phyloP scores from a whole-genome alignment of 2,888 invertebrate genomes.

The Brachyptera putata region DNA sequence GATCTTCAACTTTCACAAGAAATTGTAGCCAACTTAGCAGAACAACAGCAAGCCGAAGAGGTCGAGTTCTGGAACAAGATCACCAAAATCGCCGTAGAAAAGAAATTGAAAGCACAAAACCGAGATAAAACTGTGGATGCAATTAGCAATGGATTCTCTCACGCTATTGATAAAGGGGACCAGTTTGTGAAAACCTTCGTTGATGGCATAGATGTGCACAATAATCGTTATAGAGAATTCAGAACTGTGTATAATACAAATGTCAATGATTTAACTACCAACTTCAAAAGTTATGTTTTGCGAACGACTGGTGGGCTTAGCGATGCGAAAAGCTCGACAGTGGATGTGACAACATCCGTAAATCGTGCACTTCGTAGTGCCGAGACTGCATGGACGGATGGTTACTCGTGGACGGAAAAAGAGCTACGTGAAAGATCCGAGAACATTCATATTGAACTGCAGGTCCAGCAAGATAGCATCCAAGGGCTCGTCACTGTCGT shows the following conservation, averaged over 20 bases:
- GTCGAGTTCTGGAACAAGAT: no score
- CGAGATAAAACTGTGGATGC: background rate
- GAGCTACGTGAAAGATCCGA: constrained; percentile 35
- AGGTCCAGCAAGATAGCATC: constrained; percentile 32
- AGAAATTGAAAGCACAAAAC: background rate
- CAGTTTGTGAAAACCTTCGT: background rate
- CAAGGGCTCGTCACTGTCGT: constrained; percentile 25
- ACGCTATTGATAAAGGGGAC: background rate
- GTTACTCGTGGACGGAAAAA: constrained; percentile 33
- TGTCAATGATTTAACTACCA: background rate
- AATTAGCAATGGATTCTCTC: background rate
- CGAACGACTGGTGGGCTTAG: background rate
- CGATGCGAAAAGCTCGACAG: constrained; percentile 15
- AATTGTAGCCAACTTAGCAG: background rate
- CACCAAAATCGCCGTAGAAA: background rate
- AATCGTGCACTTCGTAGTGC: constrained; percentile 31
- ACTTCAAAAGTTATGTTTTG: background rate
- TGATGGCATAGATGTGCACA: background rate
- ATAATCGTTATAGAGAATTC: background rate
- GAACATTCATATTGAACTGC: constrained; percentile 30
- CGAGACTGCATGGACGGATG: constrained; percentile 35
- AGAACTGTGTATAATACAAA: background rate
- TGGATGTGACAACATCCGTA: constrained; percentile 26
- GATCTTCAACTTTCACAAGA: background rate
- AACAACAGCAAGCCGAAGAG: no score